Conservation (phyloP, 2,797 vertebrate genomes). For the Loriculus beryllinus region DNA sequence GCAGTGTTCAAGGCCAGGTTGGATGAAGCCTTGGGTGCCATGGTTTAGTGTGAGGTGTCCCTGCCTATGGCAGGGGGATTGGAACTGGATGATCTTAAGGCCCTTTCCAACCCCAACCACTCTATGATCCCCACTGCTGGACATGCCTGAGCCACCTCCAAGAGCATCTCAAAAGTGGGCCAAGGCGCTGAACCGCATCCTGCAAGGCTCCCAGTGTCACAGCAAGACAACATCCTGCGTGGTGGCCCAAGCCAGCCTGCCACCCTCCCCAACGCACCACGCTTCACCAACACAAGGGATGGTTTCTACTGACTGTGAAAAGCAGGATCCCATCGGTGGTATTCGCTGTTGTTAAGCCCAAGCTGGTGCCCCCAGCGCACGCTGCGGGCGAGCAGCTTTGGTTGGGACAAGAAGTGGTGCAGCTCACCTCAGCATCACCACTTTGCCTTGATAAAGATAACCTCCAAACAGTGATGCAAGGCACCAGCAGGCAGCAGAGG, state of each 20-base stretch:
- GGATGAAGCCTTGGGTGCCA: background rate
- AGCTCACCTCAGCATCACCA: background rate
- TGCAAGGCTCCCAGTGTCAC: background rate
- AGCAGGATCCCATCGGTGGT: background rate
- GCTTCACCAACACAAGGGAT: background rate
- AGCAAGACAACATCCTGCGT: rapidly evolving
- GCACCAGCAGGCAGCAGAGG: background rate
- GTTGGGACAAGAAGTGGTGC: background rate
- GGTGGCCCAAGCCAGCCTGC: background rate
- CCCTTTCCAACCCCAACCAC: background rate
- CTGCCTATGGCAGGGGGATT: background rate
- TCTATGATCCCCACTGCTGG: rapidly evolving
- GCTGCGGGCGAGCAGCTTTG: rapidly evolving
- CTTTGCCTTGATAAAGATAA: background rate
- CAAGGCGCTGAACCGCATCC: background rate
- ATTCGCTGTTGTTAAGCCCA: background rate
- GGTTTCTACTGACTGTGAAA: background rate
- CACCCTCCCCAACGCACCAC: background rate
- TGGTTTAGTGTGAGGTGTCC: background rate
- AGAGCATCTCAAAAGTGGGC: background rate
- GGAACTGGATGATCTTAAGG: background rate
- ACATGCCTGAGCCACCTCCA: background rate
- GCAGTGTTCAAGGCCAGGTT: background rate
- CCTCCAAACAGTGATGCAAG: background rate
- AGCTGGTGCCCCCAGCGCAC: rapidly evolving